phyloP scores from a whole-genome alignment of 2,113 vertebrate genomes.

The Entosphenus tridentatus region DNA sequence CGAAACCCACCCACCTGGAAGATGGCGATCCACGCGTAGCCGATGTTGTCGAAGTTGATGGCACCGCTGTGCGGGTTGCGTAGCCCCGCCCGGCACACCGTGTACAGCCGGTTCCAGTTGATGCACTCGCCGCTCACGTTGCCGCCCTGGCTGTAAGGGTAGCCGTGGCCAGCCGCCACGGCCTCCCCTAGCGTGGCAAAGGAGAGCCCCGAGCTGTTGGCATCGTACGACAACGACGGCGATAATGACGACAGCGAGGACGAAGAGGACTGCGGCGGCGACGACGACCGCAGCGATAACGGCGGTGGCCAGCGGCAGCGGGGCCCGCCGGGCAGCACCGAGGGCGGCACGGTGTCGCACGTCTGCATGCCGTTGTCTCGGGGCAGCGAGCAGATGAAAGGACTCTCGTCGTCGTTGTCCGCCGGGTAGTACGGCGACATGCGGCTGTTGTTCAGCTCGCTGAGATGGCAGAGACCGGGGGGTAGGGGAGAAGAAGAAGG shows the following conservation, averaged over 20 bases:
- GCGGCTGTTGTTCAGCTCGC: slow-evolving; percentile 19
- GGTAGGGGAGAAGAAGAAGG: no score
- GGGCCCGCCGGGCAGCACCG: slow-evolving; percentile 44
- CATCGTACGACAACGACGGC: slow-evolving; percentile 23
- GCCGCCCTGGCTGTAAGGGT: slow-evolving; percentile 16
- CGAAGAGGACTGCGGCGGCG: slow-evolving; percentile 19
- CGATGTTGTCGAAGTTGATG: slow-evolving; percentile 5
- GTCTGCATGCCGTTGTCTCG: slow-evolving; percentile 69
- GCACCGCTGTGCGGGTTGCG: not conserved
- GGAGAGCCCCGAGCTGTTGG: slow-evolving; percentile 45
- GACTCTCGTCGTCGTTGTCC: slow-evolving; percentile 78
- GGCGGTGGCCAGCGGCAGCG: slow-evolving; percentile 31
- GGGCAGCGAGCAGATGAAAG: slow-evolving; percentile 83
- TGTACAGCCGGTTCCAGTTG: slow-evolving; percentile 4
- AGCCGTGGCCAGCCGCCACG: no score
- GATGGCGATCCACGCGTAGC: slow-evolving; percentile 6
- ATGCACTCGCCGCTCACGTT: slow-evolving; percentile 10
- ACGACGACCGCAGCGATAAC: slow-evolving; percentile 40
- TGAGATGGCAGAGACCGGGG: not conserved
- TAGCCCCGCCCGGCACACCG: not conserved
- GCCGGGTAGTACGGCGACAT: slow-evolving; percentile 61
- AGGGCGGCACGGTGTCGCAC: slow-evolving; percentile 43
- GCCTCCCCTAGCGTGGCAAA: no score
- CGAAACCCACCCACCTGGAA: not conserved
- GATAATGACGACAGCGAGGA: slow-evolving; percentile 42